Conservation (phyloP, 1,140 invertebrate genomes). For the Drosophila ambigua region DNA sequence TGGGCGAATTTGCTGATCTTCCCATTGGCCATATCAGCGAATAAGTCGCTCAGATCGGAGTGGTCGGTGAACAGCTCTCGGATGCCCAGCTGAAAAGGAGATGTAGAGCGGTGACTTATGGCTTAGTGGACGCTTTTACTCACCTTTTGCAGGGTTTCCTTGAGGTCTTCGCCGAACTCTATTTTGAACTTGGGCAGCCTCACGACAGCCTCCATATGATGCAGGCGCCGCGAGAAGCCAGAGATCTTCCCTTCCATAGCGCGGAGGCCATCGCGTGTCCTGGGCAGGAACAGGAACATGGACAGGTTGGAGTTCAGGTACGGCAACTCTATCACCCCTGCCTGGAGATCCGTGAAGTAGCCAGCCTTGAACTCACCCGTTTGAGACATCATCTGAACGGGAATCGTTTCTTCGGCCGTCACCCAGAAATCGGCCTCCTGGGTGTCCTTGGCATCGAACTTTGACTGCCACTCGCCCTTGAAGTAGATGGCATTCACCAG, state of each 20-base stretch:
- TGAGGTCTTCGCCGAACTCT: slow-evolving; percentile 85
- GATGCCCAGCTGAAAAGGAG: slow-evolving; percentile 85
- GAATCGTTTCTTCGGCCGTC: slow-evolving; percentile 43
- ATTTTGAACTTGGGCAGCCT: slow-evolving; percentile 87
- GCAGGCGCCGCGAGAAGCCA: slow-evolving; percentile 67
- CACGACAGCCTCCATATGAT: slow-evolving; percentile 83
- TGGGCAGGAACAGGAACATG: slow-evolving; percentile 86
- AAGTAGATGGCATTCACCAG: slow-evolving; percentile 89
- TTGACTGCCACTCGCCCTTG: slow-evolving; percentile 69
- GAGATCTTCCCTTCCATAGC: slow-evolving; percentile 84
- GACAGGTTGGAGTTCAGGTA: slow-evolving; percentile 84
- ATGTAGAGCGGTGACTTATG: too few species aligned
- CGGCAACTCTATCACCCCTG: slow-evolving; percentile 61
- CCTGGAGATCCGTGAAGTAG: slow-evolving; percentile 55
- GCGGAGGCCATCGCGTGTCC: slow-evolving; percentile 83
- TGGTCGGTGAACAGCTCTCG: slow-evolving; percentile 85
- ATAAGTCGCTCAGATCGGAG: slow-evolving; percentile 87
- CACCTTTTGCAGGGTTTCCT: slow-evolving; percentile 84
- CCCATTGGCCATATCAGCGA: slow-evolving; percentile 83
- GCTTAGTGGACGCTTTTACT: background rate
- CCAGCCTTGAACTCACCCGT: slow-evolving; percentile 56
- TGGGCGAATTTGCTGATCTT: slow-evolving; percentile 84
- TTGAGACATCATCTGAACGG: slow-evolving; percentile 85
- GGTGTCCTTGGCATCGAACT: slow-evolving; percentile 45
- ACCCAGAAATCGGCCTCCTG: slow-evolving; percentile 50